Conservation (phyloP, 2,113 vertebrate genomes). For the Copsychus sechellarum region DNA sequence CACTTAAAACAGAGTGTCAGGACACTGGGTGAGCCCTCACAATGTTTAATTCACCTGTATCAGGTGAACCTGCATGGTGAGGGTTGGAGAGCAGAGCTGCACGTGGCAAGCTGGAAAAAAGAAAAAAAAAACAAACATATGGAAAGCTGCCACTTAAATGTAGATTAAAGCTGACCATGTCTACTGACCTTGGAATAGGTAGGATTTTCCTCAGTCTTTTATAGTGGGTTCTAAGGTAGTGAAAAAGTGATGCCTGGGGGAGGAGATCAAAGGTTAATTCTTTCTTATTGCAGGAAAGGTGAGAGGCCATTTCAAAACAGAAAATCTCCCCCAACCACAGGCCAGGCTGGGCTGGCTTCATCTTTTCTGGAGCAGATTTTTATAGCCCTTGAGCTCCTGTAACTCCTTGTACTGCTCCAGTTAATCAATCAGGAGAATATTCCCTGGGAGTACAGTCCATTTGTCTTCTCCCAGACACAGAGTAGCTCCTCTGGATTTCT, state of each 20-base stretch:
- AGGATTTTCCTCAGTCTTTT: neutral
- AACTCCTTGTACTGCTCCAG: constrained; percentile 23
- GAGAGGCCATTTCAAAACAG: constrained; percentile 1
- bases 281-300: neutral
- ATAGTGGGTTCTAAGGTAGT: neutral
- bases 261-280: constrained; percentile 46
- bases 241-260: neutral
- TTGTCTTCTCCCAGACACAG: neutral
- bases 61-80: neutral
- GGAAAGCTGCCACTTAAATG: neutral
- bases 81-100: neutral
- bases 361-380: constrained; percentile 38
- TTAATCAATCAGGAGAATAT: constrained; percentile 54
- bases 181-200: neutral
- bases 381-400: constrained; percentile 56
- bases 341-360: neutral
- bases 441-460: constrained; percentile 13
- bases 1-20: neutral
- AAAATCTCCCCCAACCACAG: neutral
- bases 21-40: neutral
- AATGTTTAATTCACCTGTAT: neutral
- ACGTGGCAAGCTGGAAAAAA: neutral
- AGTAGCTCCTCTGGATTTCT: constrained; percentile 19
- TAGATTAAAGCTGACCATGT: neutral
- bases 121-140: neutral